Conservation (phyloP, 2,888 invertebrate genomes). For the Cordylochernes scorpioides region DNA sequence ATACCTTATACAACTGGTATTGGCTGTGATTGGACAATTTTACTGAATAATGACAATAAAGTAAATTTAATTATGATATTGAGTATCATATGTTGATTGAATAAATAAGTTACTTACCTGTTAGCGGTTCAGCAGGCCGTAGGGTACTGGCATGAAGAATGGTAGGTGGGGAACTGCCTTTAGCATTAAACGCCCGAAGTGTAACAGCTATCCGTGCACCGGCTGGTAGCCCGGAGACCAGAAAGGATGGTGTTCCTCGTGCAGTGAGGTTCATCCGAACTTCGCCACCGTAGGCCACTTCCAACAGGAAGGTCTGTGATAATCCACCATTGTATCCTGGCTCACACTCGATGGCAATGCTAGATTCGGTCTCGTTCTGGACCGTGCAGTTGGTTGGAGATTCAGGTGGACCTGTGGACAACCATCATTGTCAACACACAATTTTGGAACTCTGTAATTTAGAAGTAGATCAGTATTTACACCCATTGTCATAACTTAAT, state of each 20-base stretch:
- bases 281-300: too few species aligned
- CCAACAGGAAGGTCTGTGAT: slow-evolving; percentile 53
- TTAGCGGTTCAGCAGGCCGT: slow-evolving; percentile 9
- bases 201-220: slow-evolving; percentile 7
- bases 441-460: too few species aligned
- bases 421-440: too few species aligned
- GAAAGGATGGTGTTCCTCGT: slow-evolving; percentile 7
- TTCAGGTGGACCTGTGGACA: slow-evolving; percentile 53
- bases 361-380: slow-evolving; percentile 56
- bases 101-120: too few species aligned
- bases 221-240: slow-evolving; percentile 6
- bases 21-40: too few species aligned
- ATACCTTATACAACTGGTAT: too few species aligned
- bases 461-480: too few species aligned
- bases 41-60: too few species aligned
- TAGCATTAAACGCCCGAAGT: slow-evolving; percentile 11
- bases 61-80: too few species aligned
- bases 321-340: slow-evolving; percentile 75
- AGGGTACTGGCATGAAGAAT: slow-evolving; percentile 6
- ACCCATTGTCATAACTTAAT: too few species aligned
- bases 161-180: slow-evolving; percentile 7
- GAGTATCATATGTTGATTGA: too few species aligned
- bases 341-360: slow-evolving; percentile 49
- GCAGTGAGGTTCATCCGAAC: slow-evolving; percentile 5
- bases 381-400: slow-evolving; percentile 71